Evolutionary conservation across 2,888 invertebrate genomes (phyloP), one percentile per base, ranked within the genome.

Genomic region (Charanyca ferruginea): DNA sequence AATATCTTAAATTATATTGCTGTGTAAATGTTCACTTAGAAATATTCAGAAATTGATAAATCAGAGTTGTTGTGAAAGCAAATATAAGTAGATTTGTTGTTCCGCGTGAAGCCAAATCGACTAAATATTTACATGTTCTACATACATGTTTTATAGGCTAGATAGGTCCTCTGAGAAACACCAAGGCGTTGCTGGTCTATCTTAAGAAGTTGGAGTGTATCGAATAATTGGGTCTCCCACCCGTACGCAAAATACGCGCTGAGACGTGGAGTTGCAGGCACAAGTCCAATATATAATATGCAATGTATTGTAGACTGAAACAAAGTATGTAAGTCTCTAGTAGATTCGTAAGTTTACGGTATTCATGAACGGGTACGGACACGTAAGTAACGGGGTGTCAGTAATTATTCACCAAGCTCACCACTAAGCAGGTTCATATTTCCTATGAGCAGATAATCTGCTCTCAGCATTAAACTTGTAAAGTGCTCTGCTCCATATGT

Each of bases 401-500:
- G 66, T 81, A 74, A 82, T 81, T 82, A 83, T 74, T 77, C 66
- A 77, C 44, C 38, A 32, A 38, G 38, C 61, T 65, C 62, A 48
- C 72, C 70, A 71, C 79, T 73, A 73, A 72, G 73, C 60, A 72
- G 72, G 72, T 79, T 77, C 83, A 83, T 85, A 84, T 86, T 85
- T 85, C 80, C 86, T 84, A 85, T 85, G 86, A 87, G 84, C 85
- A 90, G 89, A 91, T 92, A 91, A 93, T 92, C 90, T 91, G 88
- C 90, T 91, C 90, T 90, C 84, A 88, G 87, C 89, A 89, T 91
- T 89, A 92, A 90, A 89, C 88, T 92, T 92, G 90, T 89, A 90
- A 91, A 92, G 91, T 90, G 89, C 89, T 88, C 83, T 78, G 84
- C 88, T 89, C 89, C 90, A 90, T 91, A 91, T 93, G 94, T 90